Evolutionary conservation across 23 tunicate genomes (phyloP), one percentile per base, ranked within the genome.

Genomic region (Halocynthia aurantium): DNA sequence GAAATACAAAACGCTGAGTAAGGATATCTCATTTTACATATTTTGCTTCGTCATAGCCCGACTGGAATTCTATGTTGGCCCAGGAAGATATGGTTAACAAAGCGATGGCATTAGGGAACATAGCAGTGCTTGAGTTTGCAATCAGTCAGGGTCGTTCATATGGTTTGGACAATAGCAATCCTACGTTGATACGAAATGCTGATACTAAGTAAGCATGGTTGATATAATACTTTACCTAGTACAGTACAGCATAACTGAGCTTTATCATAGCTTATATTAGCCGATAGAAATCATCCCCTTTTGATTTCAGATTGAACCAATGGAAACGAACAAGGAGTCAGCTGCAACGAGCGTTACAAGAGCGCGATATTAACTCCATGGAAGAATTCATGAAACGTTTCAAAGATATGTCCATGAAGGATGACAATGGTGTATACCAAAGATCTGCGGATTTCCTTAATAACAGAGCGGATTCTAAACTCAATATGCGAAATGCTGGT

Each of bases 61-160:
- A 65, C 22, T 68, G 54, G 61, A 80, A 52, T 49, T 18, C 50
- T 44, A 8, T 22, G 76, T 44, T 76, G 74, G 80, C 52, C 6
- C 76, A 76, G 56, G 93, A 87, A 58, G 93, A 82, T 11, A 50
- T 76, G 56, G 58, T 87, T 15, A 57, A 60, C 22, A 85, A 87
- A 67, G 93, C 86, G 6, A 87, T 87, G 70, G 86, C 58, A 8
- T 72, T 77, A 7, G 93, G 93, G 8, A 66, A 65, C 54, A 71
- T 82, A 31, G 50, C 79, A 13, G 93, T 87, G 6, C 73, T 87
- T 51, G 93, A 87, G 56, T 87, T 87, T 62, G 86, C 93, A 21
- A 65, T 87, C 51, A 53, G 69, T 13, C 75, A 87, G 71, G 76
- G 86, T 5, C 81, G 73, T 22, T 49, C 73, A 10, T 51, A 81